Evolutionary conservation across 2,113 vertebrate species (phyloP).

Genomic region (Oryzias javanicus): DNA sequence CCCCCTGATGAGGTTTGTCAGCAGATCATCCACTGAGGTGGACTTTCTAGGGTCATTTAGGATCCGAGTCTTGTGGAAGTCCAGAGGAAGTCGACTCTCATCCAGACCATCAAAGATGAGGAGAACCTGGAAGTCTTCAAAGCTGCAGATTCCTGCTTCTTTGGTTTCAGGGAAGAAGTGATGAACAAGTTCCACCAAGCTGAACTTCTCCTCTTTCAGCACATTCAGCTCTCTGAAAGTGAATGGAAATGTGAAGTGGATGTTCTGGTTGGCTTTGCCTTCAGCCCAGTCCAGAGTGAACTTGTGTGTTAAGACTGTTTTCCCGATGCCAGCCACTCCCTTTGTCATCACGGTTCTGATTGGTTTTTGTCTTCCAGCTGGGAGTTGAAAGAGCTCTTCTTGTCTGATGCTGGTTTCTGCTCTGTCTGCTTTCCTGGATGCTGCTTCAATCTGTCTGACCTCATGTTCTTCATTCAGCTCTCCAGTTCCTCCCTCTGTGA

Average conservation of each 20-base stretch:
- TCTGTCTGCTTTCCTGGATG: slow-evolving; percentile 27
- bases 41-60: too few species aligned
- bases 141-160: not conserved
- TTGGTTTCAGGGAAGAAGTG: not conserved
- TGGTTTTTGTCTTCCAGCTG: not conserved
- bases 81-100: too few species aligned
- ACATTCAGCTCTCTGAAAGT: slow-evolving; percentile 1
- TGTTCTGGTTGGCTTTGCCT: not conserved
- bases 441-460: slow-evolving; percentile 46
- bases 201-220: not conserved
- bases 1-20: too few species aligned
- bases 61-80: too few species aligned
- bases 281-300: slow-evolving; percentile 1
- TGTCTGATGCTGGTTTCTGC: not conserved
- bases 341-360: not conserved
- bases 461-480: slow-evolving; percentile 38
- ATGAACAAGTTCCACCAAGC: not conserved
- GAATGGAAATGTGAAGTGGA: not conserved
- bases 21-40: too few species aligned
- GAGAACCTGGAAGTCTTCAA: too few species aligned
- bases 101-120: too few species aligned
- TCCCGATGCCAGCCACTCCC: slow-evolving; percentile 1
- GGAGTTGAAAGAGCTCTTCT: not conserved
- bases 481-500: slow-evolving; percentile 40
- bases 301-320: not conserved